Conservation (phyloP, 2,888 invertebrate species). For the Diachrysia chrysitis region DNA sequence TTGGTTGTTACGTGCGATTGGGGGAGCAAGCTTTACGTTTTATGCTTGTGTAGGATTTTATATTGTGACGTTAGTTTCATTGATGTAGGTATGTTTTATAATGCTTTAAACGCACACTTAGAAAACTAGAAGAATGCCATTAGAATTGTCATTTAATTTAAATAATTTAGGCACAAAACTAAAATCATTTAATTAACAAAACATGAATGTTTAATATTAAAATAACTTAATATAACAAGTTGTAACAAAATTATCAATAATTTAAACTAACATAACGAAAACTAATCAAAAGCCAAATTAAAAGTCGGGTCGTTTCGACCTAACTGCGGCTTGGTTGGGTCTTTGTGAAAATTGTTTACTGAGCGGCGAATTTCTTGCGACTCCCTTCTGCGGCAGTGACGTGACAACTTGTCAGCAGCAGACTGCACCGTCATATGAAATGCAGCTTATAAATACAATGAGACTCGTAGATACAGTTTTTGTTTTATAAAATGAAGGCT, state of each 20-base stretch:
- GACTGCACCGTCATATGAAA: constrained; percentile 54
- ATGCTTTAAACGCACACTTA: too few species aligned
- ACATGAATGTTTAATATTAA: too few species aligned
- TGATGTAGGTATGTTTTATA: not conserved
- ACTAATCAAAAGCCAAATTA: constrained; percentile 55
- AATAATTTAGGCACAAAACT: not conserved
- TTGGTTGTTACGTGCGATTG: constrained; percentile 34
- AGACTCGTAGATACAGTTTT: constrained; percentile 42
- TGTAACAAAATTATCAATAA: constrained; percentile 5
- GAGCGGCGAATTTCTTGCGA: constrained; percentile 63
- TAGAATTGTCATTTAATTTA: not conserved
- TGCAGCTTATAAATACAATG: constrained; percentile 56
- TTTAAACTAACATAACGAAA: constrained; percentile 21
- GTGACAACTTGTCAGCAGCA: constrained; percentile 74
- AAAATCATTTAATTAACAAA: not conserved
- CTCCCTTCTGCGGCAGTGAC: constrained; percentile 63
- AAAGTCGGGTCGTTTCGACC: constrained; percentile 59
- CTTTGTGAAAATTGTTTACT: constrained; percentile 68
- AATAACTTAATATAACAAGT: not conserved
- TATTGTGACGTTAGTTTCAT: not conserved
- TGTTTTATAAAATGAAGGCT: constrained; percentile 35
- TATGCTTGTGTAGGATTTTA: constrained; percentile 12
- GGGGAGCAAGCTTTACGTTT: constrained; percentile 6
- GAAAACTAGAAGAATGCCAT: too few species aligned
- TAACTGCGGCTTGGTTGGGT: constrained; percentile 60